Evolutionary conservation across 1,140 invertebrate species (phyloP).

Genomic region (Nasonia vitripennis): DNA sequence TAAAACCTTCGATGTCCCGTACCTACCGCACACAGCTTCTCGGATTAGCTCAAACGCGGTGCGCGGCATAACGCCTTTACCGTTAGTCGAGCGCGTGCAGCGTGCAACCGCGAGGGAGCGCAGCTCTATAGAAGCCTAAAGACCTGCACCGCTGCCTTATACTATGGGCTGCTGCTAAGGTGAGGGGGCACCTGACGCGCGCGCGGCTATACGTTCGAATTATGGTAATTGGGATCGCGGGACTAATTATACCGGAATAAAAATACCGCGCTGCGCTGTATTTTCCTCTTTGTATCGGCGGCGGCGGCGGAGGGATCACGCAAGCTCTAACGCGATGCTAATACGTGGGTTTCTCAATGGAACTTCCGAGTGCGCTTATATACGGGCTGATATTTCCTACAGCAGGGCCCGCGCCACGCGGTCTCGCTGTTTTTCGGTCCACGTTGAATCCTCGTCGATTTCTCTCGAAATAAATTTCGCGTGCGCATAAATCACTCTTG

Average conservation of each 20-base stretch:
- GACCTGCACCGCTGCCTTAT: neutral
- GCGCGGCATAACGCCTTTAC: conserved; percentile 18
- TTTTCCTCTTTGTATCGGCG: neutral
- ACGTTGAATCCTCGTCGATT: neutral
- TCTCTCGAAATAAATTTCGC: neutral
- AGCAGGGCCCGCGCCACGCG: no score
- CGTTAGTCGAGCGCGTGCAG: conserved; percentile 23
- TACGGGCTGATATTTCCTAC: no score
- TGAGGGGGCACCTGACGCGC: conserved; percentile 38
- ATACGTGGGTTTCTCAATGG: neutral
- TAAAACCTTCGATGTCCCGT: neutral
- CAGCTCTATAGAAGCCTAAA: neutral
- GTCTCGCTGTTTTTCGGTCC: neutral
- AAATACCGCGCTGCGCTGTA: neutral
- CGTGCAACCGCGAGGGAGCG: neutral
- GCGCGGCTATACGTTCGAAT: conserved; percentile 24
- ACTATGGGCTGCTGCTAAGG: neutral
- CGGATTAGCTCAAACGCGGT: conserved; percentile 5
- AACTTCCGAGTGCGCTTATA: neutral
- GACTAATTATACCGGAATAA: conserved; percentile 33
- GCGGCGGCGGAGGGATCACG: neutral
- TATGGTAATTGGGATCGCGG: conserved; percentile 45
- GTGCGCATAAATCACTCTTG: neutral
- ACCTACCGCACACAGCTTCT: neutral
- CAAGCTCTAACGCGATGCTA: neutral